phyloP scores from a whole-genome alignment of 2,888 invertebrate genomes.

The Dinocampus coccinellae region DNA sequence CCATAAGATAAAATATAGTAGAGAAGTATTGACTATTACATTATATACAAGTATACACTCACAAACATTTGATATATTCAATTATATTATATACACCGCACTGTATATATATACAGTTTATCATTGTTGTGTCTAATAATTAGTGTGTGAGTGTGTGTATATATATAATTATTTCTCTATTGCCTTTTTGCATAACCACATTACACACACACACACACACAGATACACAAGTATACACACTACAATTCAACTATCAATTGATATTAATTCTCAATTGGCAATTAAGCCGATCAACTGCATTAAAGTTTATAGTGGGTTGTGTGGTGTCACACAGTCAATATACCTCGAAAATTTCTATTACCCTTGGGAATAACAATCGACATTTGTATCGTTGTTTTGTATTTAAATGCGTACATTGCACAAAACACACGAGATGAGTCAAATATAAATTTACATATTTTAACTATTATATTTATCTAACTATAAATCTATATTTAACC shows the following conservation, averaged over 20 bases:
- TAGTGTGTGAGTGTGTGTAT: neutral
- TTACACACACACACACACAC: neutral
- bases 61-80: no score
- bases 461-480: neutral
- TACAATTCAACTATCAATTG: slow-evolving; percentile 39
- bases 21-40: no score
- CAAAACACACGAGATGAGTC: neutral
- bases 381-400: neutral
- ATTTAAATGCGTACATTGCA: neutral
- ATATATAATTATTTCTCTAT: neutral
- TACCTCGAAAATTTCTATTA: slow-evolving; percentile 10
- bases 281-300: slow-evolving; percentile 37
- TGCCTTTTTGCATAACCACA: neutral
- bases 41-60: no score
- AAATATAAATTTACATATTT: slow-evolving; percentile 24
- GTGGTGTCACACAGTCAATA: neutral
- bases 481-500: neutral
- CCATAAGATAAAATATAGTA: no score
- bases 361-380: neutral
- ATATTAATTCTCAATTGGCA: slow-evolving; percentile 44
- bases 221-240: neutral
- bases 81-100: neutral
- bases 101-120: neutral
- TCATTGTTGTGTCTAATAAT: neutral
- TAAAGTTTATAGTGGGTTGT: neutral